A percentile compares a stretch with the other conserved stretches of the same genome.
Conservation (phyloP, 2,888 invertebrate genomes). For the Nomada lathburiana region DNA sequence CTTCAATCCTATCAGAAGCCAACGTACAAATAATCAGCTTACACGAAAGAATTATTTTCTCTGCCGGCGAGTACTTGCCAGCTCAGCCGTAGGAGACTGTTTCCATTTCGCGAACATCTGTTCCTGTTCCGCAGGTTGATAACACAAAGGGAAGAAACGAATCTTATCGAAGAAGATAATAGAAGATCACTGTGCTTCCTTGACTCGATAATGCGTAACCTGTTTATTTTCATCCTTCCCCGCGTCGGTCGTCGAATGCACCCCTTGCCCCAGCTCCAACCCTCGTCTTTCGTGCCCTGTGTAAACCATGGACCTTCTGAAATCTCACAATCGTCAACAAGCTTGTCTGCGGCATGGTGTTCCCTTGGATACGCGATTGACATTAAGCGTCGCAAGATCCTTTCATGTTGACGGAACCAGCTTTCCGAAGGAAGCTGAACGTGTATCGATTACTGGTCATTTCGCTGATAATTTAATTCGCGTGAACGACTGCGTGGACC, state of each 20-base stretch:
- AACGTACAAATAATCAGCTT: conserved; percentile 37
- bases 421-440: conserved; percentile 7
- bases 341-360: conserved; percentile 46
- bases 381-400: conserved; percentile 57
- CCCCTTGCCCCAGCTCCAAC: conserved; percentile 65
- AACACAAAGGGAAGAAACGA: conserved; percentile 1
- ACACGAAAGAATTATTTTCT: not conserved
- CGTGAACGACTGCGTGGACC: not conserved
- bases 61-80: not conserved
- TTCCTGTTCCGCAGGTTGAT: not conserved
- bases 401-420: conserved; percentile 44
- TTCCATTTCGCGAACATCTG: conserved; percentile 33
- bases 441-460: conserved; percentile 34
- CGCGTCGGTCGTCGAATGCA: conserved; percentile 66
- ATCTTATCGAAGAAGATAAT: conserved; percentile 68
- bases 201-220: conserved; percentile 69
- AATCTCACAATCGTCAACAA: conserved; percentile 38
- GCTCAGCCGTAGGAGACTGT: not conserved
- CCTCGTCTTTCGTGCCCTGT: conserved; percentile 23
- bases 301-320: conserved; percentile 57
- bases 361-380: conserved; percentile 28
- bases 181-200: conserved; percentile 57
- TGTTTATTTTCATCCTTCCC: conserved; percentile 73
- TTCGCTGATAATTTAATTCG: conserved; percentile 23
- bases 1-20: not conserved